A percentile compares a stretch with the other conserved stretches of the same genome.
These are phyloP conservation scores for Heliopora coerulea DNA, from an alignment of 92 coral and sea anemone species.

Conservation along the genomic window DNA sequence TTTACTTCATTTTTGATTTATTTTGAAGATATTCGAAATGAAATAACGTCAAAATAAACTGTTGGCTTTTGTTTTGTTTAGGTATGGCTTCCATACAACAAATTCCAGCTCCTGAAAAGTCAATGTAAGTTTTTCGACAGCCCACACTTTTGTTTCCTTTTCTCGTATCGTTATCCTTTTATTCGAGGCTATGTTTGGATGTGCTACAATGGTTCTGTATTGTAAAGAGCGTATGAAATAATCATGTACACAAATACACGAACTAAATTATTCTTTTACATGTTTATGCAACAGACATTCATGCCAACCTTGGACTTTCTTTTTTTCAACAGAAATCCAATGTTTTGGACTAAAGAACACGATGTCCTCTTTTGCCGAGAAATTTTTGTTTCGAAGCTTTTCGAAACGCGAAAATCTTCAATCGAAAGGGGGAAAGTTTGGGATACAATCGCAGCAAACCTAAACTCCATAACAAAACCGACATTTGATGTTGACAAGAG, in stretches of 20 bases:
- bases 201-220: background rate
- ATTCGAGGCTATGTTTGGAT: background rate
- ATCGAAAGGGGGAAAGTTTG: conserved; percentile 38
- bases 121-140: too few relatives aligned
- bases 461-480: conserved; percentile 6
- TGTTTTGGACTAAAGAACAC: conserved; percentile 22
- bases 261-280: too few relatives aligned
- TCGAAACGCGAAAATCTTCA: conserved; percentile 24
- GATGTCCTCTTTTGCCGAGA: conserved; percentile 32
- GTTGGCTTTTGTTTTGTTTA: conserved; percentile 1
- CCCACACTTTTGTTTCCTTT: too few relatives aligned
- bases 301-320: background rate
- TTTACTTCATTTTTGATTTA: background rate
- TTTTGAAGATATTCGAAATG: too few relatives aligned
- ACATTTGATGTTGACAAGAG: conserved; percentile 15
- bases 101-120: too few relatives aligned
- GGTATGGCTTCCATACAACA: too few relatives aligned
- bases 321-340: background rate
- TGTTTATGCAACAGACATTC: too few relatives aligned
- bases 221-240: background rate
- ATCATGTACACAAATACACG: too few relatives aligned
- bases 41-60: background rate
- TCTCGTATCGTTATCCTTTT: background rate
- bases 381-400: conserved; percentile 21
- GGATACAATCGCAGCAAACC: conserved; percentile 18